Percentiles rank a stretch among this genome's conserved stretches.
phyloP scores from a whole-genome alignment of 2,797 vertebrate species.

The Periparus ater region DNA sequence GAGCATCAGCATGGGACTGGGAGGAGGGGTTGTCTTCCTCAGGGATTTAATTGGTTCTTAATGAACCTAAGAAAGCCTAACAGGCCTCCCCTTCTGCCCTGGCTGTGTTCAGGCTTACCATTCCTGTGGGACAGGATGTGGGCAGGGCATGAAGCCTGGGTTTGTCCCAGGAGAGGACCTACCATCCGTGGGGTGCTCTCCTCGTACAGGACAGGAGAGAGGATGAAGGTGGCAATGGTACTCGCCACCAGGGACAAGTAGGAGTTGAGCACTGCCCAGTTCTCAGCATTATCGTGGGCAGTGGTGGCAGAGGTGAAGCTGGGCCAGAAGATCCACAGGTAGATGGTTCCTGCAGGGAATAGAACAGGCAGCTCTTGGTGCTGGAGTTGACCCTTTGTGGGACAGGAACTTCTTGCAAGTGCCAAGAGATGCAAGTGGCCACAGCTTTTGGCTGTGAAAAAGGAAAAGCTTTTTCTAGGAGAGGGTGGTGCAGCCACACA shows the following conservation, averaged over 20 bases:
- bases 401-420: not conserved
- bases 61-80: not conserved
- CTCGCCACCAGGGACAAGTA: slow-evolving; percentile 90
- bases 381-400: not conserved
- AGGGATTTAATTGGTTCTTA: not conserved
- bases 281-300: slow-evolving; percentile 75
- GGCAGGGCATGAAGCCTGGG: not conserved
- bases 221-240: slow-evolving; percentile 82
- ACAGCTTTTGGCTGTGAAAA: too few species aligned
- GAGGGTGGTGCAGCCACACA: not conserved
- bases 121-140: rapidly evolving
- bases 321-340: slow-evolving; percentile 96
- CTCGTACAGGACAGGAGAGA: slow-evolving; percentile 78
- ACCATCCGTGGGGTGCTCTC: slow-evolving; percentile 87
- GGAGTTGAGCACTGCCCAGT: slow-evolving; percentile 87
- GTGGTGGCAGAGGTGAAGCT: slow-evolving; percentile 88
- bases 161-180: slow-evolving; percentile 22
- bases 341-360: slow-evolving; percentile 82
- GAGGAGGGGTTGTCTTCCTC: not conserved
- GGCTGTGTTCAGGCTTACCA: rapidly evolving
- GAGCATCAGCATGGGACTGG: not conserved
- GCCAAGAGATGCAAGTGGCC: too few species aligned
- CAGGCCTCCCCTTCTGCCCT: rapidly evolving
- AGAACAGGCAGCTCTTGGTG: not conserved
- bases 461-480: not conserved